Base-by-base conservation (phyloP, 2,888 invertebrate species). In the Chymomyza procnemis region DNA sequence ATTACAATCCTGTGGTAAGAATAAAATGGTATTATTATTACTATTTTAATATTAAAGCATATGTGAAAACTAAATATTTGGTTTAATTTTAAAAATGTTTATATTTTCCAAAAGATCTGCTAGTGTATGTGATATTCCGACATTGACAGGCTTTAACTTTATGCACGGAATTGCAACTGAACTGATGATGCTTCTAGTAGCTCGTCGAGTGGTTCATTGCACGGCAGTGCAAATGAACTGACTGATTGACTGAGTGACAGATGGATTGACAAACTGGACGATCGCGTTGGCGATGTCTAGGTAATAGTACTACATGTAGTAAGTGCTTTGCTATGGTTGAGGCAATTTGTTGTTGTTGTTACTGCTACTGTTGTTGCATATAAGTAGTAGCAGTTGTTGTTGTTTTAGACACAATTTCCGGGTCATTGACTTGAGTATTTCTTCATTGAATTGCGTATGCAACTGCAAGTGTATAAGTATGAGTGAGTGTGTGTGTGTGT, bases 371-470 rank as follows among this genome's bases (percentile, higher is more conserved):
- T 50, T 74, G 70, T 64, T 67, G 73, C 52, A 18, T 34, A 34
- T 69, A n/a, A n/a, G n/a, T n/a, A 77, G 80, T 73, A 79, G 76
- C 75, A 77, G 79, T 77, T 88, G 84, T 79, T 87, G 85, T 75
- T 85, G 78, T 80, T 85, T 85, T 87, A 88, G 89, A 89, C 89
- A 90, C 90, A 90, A 89, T 90, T 90, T 90, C 90, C 90, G 90
- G 90, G 90, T 91, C 90, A 90, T 89, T 90, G 90, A 90, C 90
- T 87, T 88, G 82, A 71, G 88, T 85, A 88, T 88, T 83, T 88
- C 85, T 83, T 83, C 88, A 88, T 89, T 88, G 88, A 88, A 88
- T 78, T 86, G 88, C 87, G 85, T 88, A 84, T 80, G 88, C 76
- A 80, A 85, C 82, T 88, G 82, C 88, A 88, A 64, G 80, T 71